Conservation (phyloP, 2,888 invertebrate genomes). For the Lucinisca nassula region DNA sequence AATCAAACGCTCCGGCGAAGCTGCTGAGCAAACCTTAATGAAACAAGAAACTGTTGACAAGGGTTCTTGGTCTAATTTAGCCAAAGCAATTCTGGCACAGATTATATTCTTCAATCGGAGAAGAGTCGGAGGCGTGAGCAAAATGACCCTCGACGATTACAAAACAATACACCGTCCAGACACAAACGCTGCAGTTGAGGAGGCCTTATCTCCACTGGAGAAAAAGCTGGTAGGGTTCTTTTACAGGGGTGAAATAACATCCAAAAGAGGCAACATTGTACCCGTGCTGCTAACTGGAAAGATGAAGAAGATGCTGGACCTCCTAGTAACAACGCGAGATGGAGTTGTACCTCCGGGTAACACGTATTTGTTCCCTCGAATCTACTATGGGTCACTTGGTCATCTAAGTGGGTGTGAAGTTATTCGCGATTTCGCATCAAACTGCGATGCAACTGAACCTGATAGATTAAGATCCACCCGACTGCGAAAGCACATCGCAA, state of each 20-base stretch:
- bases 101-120: not conserved
- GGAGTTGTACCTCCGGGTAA: not conserved
- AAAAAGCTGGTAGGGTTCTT: not conserved
- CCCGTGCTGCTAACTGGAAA: not conserved
- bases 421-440: no score
- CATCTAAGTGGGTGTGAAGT: no score
- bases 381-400: no score
- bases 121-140: not conserved
- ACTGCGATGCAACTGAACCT: no score
- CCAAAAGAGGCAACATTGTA: not conserved
- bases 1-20: no score
- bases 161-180: not conserved
- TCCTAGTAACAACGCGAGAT: not conserved
- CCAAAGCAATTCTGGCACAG: not conserved
- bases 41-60: no score
- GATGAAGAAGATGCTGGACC: not conserved
- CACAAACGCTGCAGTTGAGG: not conserved
- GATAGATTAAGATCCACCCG: no score
- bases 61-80: no score
- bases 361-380: not conserved
- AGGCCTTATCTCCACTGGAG: not conserved
- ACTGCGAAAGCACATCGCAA: no score
- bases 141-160: not conserved
- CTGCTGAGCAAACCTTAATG: no score
- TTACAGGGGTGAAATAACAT: not conserved